Base-by-base conservation (phyloP, 2,888 invertebrate genomes). In the Hyposoter didymator region DNA sequence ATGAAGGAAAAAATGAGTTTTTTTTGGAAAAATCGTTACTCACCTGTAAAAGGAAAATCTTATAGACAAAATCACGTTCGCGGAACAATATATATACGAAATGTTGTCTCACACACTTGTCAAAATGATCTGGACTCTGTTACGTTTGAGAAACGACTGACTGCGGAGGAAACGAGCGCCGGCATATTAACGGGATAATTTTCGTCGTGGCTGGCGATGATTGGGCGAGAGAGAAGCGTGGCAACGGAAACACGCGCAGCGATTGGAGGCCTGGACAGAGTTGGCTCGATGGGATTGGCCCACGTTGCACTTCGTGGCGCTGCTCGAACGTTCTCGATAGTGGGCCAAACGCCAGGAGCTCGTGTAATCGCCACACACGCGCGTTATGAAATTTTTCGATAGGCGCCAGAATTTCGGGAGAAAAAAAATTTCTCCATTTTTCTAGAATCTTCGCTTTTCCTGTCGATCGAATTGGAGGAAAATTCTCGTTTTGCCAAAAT, bases 281-380 rank as follows among this genome's bases (percentile, higher is more conserved):
- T 95, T 96, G 96, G 95, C 96, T 92, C 66, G 45, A 88, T 89
- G 69, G 90, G 87, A 96, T 96, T 96, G 96, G 96, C 96, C 96
- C 96, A 96, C 96, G 96, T 96, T 94, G 87, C 89, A 92, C 43
- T 67, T 64, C 12, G 43, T 39, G 78, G 74, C 72, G 59, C 35
- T 69, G 79, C 72, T 84, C 81, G 91, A 92, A 92, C 86, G 78
- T 92, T 91, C 92, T 88, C 76, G 89, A 45, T 75, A 2, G 55
- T 47, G 19, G 69, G 47, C 12, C 59, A 59, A 28, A 59, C 59
- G 28, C 22, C 22, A 59, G 12, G 6, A 39, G 10, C 39, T 28
- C 28, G 28, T 14, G 28, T 14, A 28, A 59, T 59, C 59, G 12
- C 19, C 47, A 49, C 28, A 49, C 19, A 85, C 52, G 84, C 73